phyloP scores from a whole-genome alignment of 2,113 vertebrate species.

The Antennarius striatus region DNA sequence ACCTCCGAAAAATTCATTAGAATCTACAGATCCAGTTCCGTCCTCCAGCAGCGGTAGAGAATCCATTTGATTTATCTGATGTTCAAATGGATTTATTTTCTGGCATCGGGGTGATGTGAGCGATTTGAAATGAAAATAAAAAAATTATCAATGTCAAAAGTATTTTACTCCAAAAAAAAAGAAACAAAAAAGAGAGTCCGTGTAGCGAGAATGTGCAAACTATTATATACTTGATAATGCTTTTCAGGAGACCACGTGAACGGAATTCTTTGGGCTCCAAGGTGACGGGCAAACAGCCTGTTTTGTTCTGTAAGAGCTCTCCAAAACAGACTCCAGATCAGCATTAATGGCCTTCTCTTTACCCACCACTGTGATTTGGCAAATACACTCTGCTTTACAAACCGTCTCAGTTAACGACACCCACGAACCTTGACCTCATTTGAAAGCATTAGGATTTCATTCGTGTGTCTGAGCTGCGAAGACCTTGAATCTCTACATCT shows the following conservation, averaged over 20 bases:
- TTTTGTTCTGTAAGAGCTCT: slow-evolving; percentile 25
- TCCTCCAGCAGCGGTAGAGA: slow-evolving; percentile 39
- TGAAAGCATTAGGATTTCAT: slow-evolving; percentile 27
- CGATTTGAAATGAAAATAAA: slow-evolving; percentile 6
- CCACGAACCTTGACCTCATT: slow-evolving; percentile 50
- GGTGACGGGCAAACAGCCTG: slow-evolving; percentile 7
- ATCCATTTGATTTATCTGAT: slow-evolving; percentile 5
- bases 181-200: neutral
- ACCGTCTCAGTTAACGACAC: slow-evolving; percentile 29
- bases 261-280: slow-evolving; percentile 18
- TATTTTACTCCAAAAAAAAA: neutral
- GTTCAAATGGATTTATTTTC: neutral
- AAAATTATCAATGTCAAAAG: neutral
- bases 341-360: slow-evolving; percentile 28
- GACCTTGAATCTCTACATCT: slow-evolving; percentile 42
- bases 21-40: slow-evolving; percentile 42
- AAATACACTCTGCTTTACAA: slow-evolving; percentile 24
- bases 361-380: slow-evolving; percentile 33
- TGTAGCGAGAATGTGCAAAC: neutral
- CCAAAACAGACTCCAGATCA: slow-evolving; percentile 33
- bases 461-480: slow-evolving; percentile 9
- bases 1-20: slow-evolving; percentile 50
- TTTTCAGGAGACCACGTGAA: slow-evolving; percentile 16
- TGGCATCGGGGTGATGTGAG: neutral
- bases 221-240: neutral